phyloP scores from a whole-genome alignment of 2,797 vertebrate genomes.

The Alauda arvensis region DNA sequence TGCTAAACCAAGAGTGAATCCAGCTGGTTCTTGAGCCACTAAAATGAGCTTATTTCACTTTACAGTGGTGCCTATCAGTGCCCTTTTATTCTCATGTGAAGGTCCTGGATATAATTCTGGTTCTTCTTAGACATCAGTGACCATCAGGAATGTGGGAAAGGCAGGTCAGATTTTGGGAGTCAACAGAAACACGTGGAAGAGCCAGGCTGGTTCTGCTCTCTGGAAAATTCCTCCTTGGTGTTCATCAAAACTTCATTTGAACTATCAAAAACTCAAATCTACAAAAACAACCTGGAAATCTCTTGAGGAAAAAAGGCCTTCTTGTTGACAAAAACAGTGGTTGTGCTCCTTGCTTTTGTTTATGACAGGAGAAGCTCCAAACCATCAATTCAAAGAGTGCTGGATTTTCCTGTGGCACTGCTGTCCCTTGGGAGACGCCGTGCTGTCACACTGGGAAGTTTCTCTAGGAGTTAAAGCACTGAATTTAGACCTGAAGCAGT shows the following conservation, averaged over 20 bases:
- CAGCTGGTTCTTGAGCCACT: neutral
- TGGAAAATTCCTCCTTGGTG: neutral
- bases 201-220: neutral
- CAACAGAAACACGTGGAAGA: neutral
- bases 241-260: neutral
- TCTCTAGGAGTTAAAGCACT: neutral
- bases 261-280: neutral
- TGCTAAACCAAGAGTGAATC: neutral
- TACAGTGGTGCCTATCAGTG: no score
- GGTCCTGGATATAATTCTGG: neutral
- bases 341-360: neutral
- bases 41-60: neutral
- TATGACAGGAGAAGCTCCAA: neutral
- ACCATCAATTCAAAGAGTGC: accelerated
- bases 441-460: neutral
- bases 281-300: neutral
- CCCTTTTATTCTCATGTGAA: neutral
- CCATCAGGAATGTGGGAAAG: neutral
- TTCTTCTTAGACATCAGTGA: neutral
- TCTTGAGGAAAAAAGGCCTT: neutral
- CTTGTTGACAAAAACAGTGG: neutral
- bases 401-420: neutral
- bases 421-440: accelerated
- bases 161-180: neutral
- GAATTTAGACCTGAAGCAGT: accelerated